Evolutionary conservation across 2,888 invertebrate genomes (phyloP), one percentile per base, ranked within the genome.

Genomic region (Nebria salina): DNA sequence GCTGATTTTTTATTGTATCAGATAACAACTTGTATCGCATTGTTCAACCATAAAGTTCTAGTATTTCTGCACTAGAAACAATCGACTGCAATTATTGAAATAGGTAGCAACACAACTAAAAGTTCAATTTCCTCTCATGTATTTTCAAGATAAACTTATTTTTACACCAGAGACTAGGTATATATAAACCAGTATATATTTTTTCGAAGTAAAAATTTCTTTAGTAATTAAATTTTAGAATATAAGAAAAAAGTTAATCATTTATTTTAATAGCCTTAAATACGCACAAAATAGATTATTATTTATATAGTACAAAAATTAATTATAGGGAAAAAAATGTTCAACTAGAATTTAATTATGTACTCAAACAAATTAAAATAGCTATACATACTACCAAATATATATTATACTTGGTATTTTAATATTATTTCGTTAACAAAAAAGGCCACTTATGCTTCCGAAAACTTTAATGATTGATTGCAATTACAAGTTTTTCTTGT

Each of bases 1-100:
- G 54, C 66, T 79, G 68, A 79, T 79, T 79, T 74, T 79, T 79
- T 79, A 79, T 79, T 79, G 68, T 79, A 42, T 13, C 65, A 74
- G 79, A 79, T 79, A 79, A 79, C 68, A 66, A 68, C 74, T 54
- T 54, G 54, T 54, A 54, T 54, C 54, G 54, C 13, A 54, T 54
- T 5, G 54, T 54, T 8, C 54, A 8, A 54, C 54, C 54, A 54
- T 54, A 13, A 54, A 2, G 54, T 54, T 7, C 54, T 54, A 54
- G 54, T 5, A 5, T 54, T 54, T 54, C 8, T 54, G 8, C 54
- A 54, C 54, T 7, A 54, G 54, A 8, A 11, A 54, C 54, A 54
- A 11, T 8, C 54, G 54, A 13, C 8, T 54, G 54, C 13, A 20
- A 20, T 20, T 11, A 54, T 54, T 54, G 54, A 54, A 54, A 54